Evolutionary conservation across 2,888 invertebrate species (phyloP).

Genomic region (Timandra comae): DNA sequence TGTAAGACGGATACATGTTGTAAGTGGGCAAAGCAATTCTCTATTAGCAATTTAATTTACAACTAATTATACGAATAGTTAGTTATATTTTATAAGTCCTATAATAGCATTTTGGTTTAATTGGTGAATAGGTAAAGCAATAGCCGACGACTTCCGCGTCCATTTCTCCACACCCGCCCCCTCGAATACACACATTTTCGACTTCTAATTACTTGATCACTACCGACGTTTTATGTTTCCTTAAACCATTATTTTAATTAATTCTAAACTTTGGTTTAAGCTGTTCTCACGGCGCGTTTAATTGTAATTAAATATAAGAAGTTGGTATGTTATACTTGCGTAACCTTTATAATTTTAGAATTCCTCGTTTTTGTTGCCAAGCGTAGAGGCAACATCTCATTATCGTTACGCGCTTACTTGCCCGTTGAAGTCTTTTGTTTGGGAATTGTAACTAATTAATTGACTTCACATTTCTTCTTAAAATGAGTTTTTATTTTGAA

Average conservation of each 20-base stretch:
- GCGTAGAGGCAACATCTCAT: too few species aligned
- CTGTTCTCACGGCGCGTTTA: slow-evolving; percentile 62
- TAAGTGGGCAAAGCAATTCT: too few species aligned
- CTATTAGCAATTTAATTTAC: background rate
- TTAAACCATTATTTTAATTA: slow-evolving; percentile 68
- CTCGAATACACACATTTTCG: slow-evolving; percentile 50
- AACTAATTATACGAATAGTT: background rate
- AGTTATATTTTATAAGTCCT: background rate
- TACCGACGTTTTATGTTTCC: slow-evolving; percentile 66
- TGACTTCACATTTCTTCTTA: background rate
- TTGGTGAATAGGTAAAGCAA: slow-evolving; percentile 20
- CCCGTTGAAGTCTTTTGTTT: slow-evolving; percentile 14
- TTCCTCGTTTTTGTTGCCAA: background rate
- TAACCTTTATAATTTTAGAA: slow-evolving; percentile 13
- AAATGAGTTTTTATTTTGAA: background rate
- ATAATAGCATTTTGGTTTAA: too few species aligned
- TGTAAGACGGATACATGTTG: too few species aligned
- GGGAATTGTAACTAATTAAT: background rate
- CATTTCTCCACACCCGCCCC: slow-evolving; percentile 36
- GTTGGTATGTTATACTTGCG: slow-evolving; percentile 5
- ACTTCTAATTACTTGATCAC: slow-evolving; percentile 63
- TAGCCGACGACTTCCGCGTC: slow-evolving; percentile 40
- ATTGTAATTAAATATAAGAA: slow-evolving; percentile 39
- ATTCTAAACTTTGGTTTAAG: slow-evolving; percentile 51
- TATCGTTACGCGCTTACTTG: too few species aligned